Base-by-base conservation (phyloP, 2,113 vertebrate species). In the Anhinga anhinga region DNA sequence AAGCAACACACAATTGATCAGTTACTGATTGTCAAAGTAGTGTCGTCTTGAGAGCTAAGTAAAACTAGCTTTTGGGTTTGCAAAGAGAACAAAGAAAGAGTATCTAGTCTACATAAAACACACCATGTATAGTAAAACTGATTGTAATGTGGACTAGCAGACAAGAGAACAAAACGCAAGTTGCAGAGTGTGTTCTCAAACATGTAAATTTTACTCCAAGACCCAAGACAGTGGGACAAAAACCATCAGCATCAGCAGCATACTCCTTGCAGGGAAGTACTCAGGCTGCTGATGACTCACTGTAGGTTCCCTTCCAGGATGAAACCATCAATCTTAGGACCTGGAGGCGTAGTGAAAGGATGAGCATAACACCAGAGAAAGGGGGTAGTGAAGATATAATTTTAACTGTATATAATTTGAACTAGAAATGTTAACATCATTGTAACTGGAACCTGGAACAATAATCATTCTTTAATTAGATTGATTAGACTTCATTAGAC, bases 251-350 rank as follows among this genome's bases (percentile, higher is more conserved):
- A 67, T 19, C 40, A 49, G 11, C 11, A 25, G 29, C 11, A 62
- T 11, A 20, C 4, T 53, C 15, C 53, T 81, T 2, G 0, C 17
- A 61, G n/a, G 5, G 21, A 26, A 67, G 8, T 21, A 42, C 21
- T 62, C 0, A 0, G 17, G 29, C 23, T 62, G 40, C 15, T 62
- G 25, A 30, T 38, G 32, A 44, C 7, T 63, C 6, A 4, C 8
- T 38, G 42, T 25, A 63, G 27, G 17, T 34, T 58, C 10, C n/a
- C 36, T 70, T 76, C 26, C 36, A 50, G 22, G 26, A 55, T 38
- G 32, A 77, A 70, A 29, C 5, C 5, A 9, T 38, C 9, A 25
- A 12, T 25, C n/a, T 55, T 62, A 76, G 26, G 40, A 86, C 6
- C 5, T 42, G 50, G n/a, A 69, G 10, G 7, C 10, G 5, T 13